Base-by-base conservation (phyloP, 2,888 invertebrate genomes). In the Biston stratarius region DNA sequence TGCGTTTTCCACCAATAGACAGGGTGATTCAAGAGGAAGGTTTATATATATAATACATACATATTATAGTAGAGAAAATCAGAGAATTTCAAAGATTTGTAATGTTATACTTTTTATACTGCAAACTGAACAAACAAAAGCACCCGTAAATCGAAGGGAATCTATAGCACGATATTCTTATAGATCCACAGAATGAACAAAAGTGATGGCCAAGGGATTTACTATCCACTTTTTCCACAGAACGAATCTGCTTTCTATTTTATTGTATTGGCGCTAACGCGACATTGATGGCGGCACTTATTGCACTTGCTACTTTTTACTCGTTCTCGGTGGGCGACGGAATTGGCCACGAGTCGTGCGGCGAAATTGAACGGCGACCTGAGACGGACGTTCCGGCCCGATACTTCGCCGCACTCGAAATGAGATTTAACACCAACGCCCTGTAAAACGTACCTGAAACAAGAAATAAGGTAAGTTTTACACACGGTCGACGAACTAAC, bases 211-310 rank as follows among this genome's bases (percentile, higher is more conserved):
- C 38, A 38, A 5, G 38, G 38, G 38, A 38, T 0, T 44, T 44
- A n/a, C 12, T n/a, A 0, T 12, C 6, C 80, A 81, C 82, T 84
- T 83, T 82, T 86, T 83, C 83, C 81, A 77, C 73, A 71, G 73
- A 82, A 80, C 81, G 84, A 86, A 85, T 84, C 79, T 83, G 88
- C 90, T 90, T 91, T 91, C 91, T 91, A 91, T 92, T 92, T 92
- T 91, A 92, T 92, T 91, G 90, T 91, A 85, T 87, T 83, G 88
- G 84, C 83, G 81, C 85, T 91, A 92, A 92, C 89, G 85, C 89
- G 92, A 89, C 91, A 86, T 88, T 90, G 90, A 91, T 88, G 89
- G 88, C 84, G 83, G 85, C 90, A 89, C 89, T 92, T 92, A 92
- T 92, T 92, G 92, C 90, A 88, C 87, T 84, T 76, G 82, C 75